Base-by-base conservation (phyloP, 2,113 vertebrate genomes). In the Dipodomys stephensi region DNA sequence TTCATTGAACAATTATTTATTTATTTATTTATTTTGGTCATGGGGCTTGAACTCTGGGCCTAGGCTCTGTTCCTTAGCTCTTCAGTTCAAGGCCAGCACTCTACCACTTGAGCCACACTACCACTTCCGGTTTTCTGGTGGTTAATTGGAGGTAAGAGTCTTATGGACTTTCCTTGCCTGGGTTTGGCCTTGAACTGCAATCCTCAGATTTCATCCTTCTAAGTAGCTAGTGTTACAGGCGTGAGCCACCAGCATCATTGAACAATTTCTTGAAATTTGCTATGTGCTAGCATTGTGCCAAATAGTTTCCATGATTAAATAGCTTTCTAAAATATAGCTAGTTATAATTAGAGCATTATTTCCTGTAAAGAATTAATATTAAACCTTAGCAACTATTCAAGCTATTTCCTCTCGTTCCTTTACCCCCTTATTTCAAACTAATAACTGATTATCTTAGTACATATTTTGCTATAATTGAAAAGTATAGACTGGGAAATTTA, bases 351-450 rank as follows among this genome's bases (percentile, higher is more conserved):
- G 60, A 74, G 7, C 44, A 90, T 67, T 87, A 67, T 60, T 57
- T 82, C 16, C 83, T 93, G 7, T 88, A 74, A 87, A 74, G 87
- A 46, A 84, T 91, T 72, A 86, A 73, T 44, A 74, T 79, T 88
- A 73, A 93, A 28, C 67, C 25, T 81, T 67, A 79, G 25, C 90
- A 46, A 32, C 53, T 35, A 19, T 94, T 81, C 28, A 81, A 90
- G 71, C 11, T 90, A 5, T 86, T 72, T 6, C 32, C 53, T 81
- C 72, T 60, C 27, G 8, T 44, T 3, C 72, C 16, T 84, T 73
- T 18, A 19, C 81, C 20, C 60, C 74, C 7, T 23, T 53, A 60
- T 74, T 87, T 87, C 25, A 91, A 39, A 77, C 32, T 65, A 22
- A 22, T 49, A 64, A 46, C 46, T 82, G 87, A 35, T 25, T 72